Base-by-base conservation (phyloP, 2,113 vertebrate species). In the Amblyopsis rosae region DNA sequence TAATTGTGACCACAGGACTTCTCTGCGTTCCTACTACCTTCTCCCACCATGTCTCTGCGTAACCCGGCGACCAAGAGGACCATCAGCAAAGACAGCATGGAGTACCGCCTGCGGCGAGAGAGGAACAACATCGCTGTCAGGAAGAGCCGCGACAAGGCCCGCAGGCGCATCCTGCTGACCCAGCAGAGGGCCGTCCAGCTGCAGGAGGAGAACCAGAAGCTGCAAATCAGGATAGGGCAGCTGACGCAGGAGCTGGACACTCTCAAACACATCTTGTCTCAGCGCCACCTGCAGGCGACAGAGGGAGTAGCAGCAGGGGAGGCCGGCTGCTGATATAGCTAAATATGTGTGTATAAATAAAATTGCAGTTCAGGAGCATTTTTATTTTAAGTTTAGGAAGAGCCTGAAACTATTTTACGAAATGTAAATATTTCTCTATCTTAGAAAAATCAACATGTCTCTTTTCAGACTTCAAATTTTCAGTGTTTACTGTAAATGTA, bases 101-200 rank as follows among this genome's bases (percentile, higher is more conserved):
- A 97, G 79, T 97, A 97, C 84, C 92, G 95, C 0, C 51, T 91
- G 83, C 88, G 95, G 3, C 88, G 95, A 0, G 95, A 96, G 79
- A 91, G 95, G 69, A 97, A 97, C 90, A 97, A 97, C 86, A 89
- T 96, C 0, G 95, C 95, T 0, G 95, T 97, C 79, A 93, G 95
- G 61, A 97, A 96, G 87, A 97, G 95, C 82, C 91, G 95, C 1
- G 95, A 96, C 90, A 96, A 96, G 77, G 95, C 95, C 46, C 95
- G 96, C 63, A 82, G 95, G 16, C 91, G 95, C 68, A 94, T 95
- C 64, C 69, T 92, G 87, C 90, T 95, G 86, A 97, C 95, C 1
- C 95, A 96, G 86, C 95, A 96, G 82, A 93, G 93, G 67, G 95
- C 94, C 65, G 3, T 94, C 78, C 94, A 96, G 77, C 93, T 96